Percentiles rank a stretch among this genome's conserved stretches.
These are phyloP conservation scores for Natator depressus DNA, from an alignment of 2,113 vertebrate species.

Conservation along the genomic window DNA sequence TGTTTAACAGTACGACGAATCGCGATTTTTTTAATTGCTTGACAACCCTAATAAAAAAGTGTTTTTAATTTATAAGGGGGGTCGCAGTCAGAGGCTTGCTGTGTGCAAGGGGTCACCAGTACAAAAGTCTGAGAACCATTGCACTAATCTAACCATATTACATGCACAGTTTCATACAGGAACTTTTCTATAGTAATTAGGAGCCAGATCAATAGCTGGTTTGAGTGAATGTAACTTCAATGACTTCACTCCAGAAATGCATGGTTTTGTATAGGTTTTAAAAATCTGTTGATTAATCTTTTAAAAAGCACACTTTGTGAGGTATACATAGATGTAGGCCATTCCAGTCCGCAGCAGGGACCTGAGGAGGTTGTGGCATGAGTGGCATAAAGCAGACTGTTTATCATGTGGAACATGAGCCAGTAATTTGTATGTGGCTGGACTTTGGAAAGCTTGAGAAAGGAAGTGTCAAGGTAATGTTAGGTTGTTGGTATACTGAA, in stretches of 20 bases:
- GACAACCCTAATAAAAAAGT: no score
- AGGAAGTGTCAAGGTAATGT: not conserved
- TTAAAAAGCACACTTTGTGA: not conserved
- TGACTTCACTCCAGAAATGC: not conserved
- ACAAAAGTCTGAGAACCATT: no score
- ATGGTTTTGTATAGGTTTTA: not conserved
- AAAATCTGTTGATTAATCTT: not conserved
- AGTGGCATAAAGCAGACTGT: not conserved
- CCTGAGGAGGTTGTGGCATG: not conserved
- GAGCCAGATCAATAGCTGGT: conserved; percentile 29
- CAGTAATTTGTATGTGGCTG: not conserved
- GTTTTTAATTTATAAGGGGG: no score
- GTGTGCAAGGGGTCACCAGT: no score
- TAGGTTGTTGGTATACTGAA: not conserved
- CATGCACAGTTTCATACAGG: not conserved
- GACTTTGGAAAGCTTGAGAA: not conserved
- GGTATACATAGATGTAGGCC: not conserved
- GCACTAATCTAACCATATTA: not conserved
- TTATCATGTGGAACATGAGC: not conserved
- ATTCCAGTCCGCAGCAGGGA: no score
- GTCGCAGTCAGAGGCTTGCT: no score
- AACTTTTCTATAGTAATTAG: not conserved
- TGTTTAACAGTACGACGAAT: no score
- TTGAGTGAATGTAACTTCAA: conserved; percentile 25
- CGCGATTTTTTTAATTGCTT: no score